Conservation (phyloP, 2,113 vertebrate species). For the Solenodon paradoxus region DNA sequence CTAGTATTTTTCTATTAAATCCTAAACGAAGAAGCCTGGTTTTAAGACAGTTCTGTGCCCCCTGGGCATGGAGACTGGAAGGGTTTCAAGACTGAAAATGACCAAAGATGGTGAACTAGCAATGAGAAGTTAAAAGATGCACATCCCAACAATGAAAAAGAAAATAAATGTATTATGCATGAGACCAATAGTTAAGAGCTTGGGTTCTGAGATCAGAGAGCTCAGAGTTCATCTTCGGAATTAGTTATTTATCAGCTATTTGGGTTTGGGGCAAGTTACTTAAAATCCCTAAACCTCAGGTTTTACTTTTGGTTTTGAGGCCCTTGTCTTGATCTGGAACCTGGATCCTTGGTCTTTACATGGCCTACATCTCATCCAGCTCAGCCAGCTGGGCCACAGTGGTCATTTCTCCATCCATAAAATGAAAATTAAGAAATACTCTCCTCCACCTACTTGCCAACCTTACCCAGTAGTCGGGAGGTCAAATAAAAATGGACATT, state of each 20-base stretch:
- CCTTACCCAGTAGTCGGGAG: background rate
- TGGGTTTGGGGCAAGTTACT: background rate
- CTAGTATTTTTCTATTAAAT: background rate
- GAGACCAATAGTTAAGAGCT: background rate
- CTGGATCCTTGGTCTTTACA: too few species aligned
- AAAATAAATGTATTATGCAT: background rate
- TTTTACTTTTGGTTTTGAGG: too few species aligned
- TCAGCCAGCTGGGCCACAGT: too few species aligned
- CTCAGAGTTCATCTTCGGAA: background rate
- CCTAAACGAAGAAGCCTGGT: background rate
- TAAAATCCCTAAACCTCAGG: background rate
- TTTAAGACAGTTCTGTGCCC: background rate
- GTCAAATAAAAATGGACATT: background rate
- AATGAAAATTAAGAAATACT: conserved; percentile 20
- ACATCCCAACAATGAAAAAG: background rate
- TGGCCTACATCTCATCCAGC: too few species aligned
- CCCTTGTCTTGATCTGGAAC: too few species aligned
- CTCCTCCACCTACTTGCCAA: background rate
- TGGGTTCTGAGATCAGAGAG: background rate
- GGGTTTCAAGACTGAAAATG: background rate
- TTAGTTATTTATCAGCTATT: background rate
- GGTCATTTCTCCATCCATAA: too few species aligned
- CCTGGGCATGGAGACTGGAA: background rate
- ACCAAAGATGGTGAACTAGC: background rate
- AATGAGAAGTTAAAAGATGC: background rate